These are phyloP conservation scores for Cirrhinus molitorella DNA, from an alignment of 2,797 vertebrate species.

Conservation along the genomic window DNA sequence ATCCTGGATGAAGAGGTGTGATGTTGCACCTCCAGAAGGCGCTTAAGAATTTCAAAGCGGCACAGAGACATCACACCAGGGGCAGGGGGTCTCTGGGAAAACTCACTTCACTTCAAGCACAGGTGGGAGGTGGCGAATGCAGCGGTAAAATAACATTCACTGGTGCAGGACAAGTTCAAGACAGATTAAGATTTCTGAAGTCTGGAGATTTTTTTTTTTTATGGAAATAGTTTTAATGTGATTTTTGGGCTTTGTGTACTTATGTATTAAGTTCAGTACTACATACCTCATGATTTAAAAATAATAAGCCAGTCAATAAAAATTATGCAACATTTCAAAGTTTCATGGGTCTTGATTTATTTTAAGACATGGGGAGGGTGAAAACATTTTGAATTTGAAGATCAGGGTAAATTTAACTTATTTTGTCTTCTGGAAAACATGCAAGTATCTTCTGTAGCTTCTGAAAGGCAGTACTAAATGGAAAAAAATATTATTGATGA, in stretches of 20 bases:
- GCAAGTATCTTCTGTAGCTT: too few species aligned
- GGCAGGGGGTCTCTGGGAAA: constrained; percentile 62
- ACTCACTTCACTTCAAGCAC: constrained; percentile 30
- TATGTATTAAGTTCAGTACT: background rate
- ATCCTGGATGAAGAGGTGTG: constrained; percentile 73
- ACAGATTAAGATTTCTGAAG: background rate
- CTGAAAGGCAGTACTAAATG: too few species aligned
- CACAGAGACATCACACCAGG: constrained; percentile 46
- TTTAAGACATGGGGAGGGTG: background rate
- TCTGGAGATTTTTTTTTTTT: background rate
- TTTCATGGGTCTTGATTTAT: background rate
- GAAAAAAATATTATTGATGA: too few species aligned
- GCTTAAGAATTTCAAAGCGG: constrained; percentile 77
- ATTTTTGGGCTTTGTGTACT: background rate
- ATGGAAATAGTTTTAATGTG: background rate
- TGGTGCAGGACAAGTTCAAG: constrained; percentile 23
- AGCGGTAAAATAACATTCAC: background rate
- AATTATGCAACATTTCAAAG: background rate
- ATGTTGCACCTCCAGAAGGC: constrained; percentile 72
- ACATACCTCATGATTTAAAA: background rate
- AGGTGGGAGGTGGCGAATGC: constrained; percentile 52
- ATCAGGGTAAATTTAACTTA: too few species aligned
- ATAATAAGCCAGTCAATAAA: background rate
- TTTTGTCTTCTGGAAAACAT: too few species aligned
- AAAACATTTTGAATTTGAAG: too few species aligned